Conservation (phyloP, 2,888 invertebrate species). For the Andricus curvator region DNA sequence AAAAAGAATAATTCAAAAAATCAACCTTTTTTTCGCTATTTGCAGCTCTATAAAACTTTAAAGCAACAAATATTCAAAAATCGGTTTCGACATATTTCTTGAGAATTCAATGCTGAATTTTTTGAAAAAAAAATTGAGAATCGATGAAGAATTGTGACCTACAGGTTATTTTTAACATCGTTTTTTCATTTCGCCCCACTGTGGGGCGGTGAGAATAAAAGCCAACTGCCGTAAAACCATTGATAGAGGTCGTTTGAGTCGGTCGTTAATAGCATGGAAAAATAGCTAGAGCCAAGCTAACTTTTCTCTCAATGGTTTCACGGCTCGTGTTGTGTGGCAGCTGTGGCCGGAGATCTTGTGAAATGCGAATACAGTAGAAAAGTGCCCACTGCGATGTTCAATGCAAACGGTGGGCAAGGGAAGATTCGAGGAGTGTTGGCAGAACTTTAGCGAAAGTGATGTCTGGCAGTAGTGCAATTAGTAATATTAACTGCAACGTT, state of each 20-base stretch:
- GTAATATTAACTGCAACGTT: neutral
- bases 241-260: constrained; percentile 72
- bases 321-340: constrained; percentile 47
- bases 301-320: constrained; percentile 61
- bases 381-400: constrained; percentile 53
- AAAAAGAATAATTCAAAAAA: no score
- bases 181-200: no score
- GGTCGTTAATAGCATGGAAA: constrained; percentile 74
- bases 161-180: no score
- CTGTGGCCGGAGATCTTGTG: constrained; percentile 13
- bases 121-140: no score
- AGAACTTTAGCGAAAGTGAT: constrained; percentile 37
- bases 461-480: neutral
- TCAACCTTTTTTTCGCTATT: no score
- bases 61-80: no score
- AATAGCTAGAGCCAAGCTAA: constrained; percentile 69
- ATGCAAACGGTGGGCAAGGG: constrained; percentile 10
- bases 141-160: no score
- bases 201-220: constrained; percentile 66
- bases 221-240: constrained; percentile 70
- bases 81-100: no score
- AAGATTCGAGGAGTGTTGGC: constrained; percentile 33
- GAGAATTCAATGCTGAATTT: no score
- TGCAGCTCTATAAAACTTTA: no score
- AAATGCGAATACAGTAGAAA: constrained; percentile 15